phyloP scores from a whole-genome alignment of 2,113 vertebrate genomes.

The Labrus mixtus region DNA sequence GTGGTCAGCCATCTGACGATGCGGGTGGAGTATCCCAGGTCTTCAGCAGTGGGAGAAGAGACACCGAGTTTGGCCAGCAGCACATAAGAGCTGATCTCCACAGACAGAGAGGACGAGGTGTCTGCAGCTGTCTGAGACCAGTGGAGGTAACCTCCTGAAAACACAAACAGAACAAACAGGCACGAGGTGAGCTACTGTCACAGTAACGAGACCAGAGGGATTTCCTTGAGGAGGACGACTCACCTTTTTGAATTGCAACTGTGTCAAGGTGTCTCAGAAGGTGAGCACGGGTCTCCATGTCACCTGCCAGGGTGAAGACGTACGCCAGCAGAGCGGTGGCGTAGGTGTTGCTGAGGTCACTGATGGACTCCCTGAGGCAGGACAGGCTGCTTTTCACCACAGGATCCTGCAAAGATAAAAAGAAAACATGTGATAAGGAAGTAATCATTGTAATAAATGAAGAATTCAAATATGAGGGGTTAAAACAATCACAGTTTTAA shows the following conservation, averaged over 20 bases:
- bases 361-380: constrained; percentile 76
- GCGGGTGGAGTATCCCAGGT: constrained; percentile 71
- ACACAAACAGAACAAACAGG: background rate
- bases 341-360: constrained; percentile 76
- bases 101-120: constrained; percentile 69
- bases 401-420: constrained; percentile 64
- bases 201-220: background rate
- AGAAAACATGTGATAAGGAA: too few relatives aligned
- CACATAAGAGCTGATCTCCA: constrained; percentile 86
- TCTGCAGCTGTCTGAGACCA: constrained; percentile 68
- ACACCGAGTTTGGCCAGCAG: constrained; percentile 81
- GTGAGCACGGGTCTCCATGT: constrained; percentile 67
- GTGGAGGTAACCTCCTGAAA: constrained; percentile 66
- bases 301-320: constrained; percentile 87
- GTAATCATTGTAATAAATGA: too few relatives aligned
- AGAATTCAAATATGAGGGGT: too few relatives aligned
- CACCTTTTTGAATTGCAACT: constrained; percentile 51
- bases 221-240: background rate
- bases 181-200: background rate
- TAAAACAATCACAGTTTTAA: too few relatives aligned
- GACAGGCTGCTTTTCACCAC: constrained; percentile 79
- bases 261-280: constrained; percentile 69
- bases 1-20: constrained; percentile 84
- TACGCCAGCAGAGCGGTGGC: constrained; percentile 88
- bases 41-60: constrained; percentile 27